phyloP scores from a whole-genome alignment of 2,113 vertebrate species.

The Terrapene triunguis region DNA sequence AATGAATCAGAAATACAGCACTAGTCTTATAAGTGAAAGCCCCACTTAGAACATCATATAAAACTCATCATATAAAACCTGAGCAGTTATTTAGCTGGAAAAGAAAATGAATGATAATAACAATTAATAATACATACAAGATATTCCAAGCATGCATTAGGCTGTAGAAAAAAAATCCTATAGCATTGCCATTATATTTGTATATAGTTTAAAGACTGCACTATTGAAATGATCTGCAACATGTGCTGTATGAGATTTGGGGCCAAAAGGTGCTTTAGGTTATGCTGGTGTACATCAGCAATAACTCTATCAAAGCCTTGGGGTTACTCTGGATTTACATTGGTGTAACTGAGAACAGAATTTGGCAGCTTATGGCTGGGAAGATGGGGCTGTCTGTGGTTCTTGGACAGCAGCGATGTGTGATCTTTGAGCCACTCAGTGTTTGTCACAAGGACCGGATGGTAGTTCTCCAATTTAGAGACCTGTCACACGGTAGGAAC shows the following conservation, averaged over 20 bases:
- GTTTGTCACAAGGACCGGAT: background rate
- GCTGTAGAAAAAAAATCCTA: background rate
- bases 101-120: background rate
- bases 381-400: constrained; percentile 48
- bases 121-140: background rate
- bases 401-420: constrained; percentile 64
- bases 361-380: constrained; percentile 41
- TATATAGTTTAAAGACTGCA: background rate
- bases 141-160: background rate
- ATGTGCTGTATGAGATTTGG: background rate
- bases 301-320: background rate
- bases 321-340: background rate
- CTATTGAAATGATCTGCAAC: background rate
- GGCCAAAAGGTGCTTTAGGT: background rate
- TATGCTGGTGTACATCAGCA: constrained; percentile 17
- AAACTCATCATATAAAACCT: background rate
- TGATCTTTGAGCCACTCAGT: constrained; percentile 38
- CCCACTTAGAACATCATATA: background rate
- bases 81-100: background rate
- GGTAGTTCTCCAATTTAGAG: constrained; percentile 35
- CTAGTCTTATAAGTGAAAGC: background rate
- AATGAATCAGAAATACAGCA: background rate
- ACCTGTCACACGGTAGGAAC: constrained; percentile 20
- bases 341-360: constrained; percentile 48
- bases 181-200: background rate